Conservation (phyloP, 2,888 invertebrate species). For the Bellardia bayeri region DNA sequence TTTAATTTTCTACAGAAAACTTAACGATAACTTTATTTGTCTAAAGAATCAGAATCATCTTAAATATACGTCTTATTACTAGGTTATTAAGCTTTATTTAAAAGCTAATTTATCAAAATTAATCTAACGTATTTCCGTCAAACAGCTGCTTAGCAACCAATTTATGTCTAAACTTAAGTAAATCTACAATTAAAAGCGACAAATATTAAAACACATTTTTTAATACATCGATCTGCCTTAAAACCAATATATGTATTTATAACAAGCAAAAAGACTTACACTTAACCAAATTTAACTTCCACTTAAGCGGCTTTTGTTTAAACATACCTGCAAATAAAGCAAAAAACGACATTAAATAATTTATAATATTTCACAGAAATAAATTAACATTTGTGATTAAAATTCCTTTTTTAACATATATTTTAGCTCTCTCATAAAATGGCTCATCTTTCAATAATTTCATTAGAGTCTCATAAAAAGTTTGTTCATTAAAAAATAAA, state of each 20-base stretch:
- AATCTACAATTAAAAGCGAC: too few species aligned
- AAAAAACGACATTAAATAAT: constrained; percentile 31
- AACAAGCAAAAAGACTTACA: constrained; percentile 13
- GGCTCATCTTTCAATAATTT: constrained; percentile 20
- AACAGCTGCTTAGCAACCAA: too few species aligned
- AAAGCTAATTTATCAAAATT: too few species aligned
- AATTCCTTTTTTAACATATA: constrained; percentile 27
- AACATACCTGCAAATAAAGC: constrained; percentile 56
- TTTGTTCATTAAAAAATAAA: constrained; percentile 9
- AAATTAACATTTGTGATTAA: constrained; percentile 58
- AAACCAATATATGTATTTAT: background rate
- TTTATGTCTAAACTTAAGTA: too few species aligned
- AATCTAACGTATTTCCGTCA: too few species aligned
- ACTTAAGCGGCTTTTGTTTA: constrained; percentile 16
- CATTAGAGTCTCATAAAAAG: constrained; percentile 16
- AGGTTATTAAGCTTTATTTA: too few species aligned
- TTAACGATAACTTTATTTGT: too few species aligned
- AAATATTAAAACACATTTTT: too few species aligned
- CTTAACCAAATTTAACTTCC: constrained; percentile 11
- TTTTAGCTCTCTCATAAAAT: constrained; percentile 41
- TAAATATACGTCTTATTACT: too few species aligned
- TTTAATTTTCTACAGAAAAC: too few species aligned
- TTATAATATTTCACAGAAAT: constrained; percentile 15
- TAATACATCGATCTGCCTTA: too few species aligned
- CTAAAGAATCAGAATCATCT: too few species aligned